Evolutionary conservation across 2,113 vertebrate species (phyloP), one percentile per base, ranked within the genome.

Genomic region (Marmota flaviventris): DNA sequence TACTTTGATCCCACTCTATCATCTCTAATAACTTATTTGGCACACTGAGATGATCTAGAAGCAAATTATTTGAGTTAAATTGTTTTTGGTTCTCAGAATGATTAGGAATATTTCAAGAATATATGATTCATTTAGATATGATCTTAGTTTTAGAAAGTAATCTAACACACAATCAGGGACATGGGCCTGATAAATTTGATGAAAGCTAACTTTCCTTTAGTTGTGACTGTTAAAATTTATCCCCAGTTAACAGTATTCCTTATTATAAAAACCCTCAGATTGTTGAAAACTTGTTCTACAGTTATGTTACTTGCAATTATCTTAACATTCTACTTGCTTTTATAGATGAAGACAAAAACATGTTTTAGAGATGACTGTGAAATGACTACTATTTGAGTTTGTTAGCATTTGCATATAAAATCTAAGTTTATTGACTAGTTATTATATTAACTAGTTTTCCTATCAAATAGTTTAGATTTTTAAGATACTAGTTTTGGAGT

Each of bases 401-500:
- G 37, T 51, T 45, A 87, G 34, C 76, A 42, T 93, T 90, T 95
- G 51, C 6, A 37, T 14, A 45, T 69, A 84, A 72, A 93, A 91
- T 32, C 32, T 51, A 56, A 72, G 94, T 70, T 61, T 29, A 61
- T 14, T 78, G 14, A 34, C 34, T n/a, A 81, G 70, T n/a, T n/a
- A 58, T 37, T 9, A 70, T 18, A 16, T n/a, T n/a, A 70, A 70
- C 32, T 70, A n/a, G 6, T 10, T 42, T 42, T 22, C 22, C 34
- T 91, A 69, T 56, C 67, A 70, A 56, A 56, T 18, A 6, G n/a
- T 75, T 45, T 73, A 87, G 27, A 29, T 70, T 75, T 90, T 82
- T 37, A 86, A 85, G 56, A 94, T 75, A 79, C 48, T 51, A 91
- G 53, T n/a, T 67, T 88, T 29, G 93, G 39, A 39, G 51, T 84